Base-by-base conservation (phyloP, 2,113 vertebrate species). In the Morone saxatilis region DNA sequence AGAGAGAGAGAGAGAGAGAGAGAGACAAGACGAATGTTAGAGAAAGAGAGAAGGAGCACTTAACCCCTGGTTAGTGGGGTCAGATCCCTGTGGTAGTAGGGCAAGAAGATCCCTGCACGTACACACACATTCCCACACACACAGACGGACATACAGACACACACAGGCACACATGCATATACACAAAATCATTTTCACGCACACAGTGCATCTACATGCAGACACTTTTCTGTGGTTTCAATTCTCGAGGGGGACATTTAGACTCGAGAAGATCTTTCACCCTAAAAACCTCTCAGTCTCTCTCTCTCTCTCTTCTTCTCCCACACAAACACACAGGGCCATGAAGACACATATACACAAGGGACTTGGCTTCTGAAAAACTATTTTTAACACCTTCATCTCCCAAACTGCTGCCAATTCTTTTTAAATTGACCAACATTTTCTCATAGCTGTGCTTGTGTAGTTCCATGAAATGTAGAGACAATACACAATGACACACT, bases 21-120 rank as follows among this genome's bases (percentile, higher is more conserved):
- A 87, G 86, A 87, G 76, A 89, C 80, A 89, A 85, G 88, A 94
- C 81, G 87, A 92, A 91, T 88, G 86, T 83, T 81, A 57, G 76
- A 90, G 83, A 87, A 87, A 87, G 76, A 84, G 77, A 89, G 81
- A 92, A 78, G 83, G 76, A 92, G 90, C 92, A 94, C 94, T 94
- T 95, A 94, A 94, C 89, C 93, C 84, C 89, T 90, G 90, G 87
- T 92, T 88, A 91, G 94, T 91, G 84, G 78, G 91, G 81, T 89
- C 88, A 88, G 71, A 76, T 93, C 87, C 88, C 91, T 88, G 76
- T 89, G 88, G 91, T 78, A 60, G 80, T 71, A 80, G 81, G 79
- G 74, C 76, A 88, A 86, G 53, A 89, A 86, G 87, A 84, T 89
- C 71, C 79, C 78, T 84, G 65, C 56, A 82, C 59, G 69, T 2